These are phyloP conservation scores for Rhipidura dahli DNA, from an alignment of 2,113 vertebrate species.

Conservation along the genomic window DNA sequence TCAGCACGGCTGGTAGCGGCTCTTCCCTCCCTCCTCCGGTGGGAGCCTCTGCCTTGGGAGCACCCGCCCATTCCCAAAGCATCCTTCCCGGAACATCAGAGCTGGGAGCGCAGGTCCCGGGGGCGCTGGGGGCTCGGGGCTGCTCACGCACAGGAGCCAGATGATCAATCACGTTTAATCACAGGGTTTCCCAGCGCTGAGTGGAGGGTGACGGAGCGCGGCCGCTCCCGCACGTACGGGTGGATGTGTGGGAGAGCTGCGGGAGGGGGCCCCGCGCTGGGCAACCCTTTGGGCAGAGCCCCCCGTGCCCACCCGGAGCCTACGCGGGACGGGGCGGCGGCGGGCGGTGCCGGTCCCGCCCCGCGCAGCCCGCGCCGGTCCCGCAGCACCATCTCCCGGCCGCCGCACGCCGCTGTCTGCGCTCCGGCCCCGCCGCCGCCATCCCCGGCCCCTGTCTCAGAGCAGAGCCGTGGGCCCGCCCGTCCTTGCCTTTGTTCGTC, in stretches of 20 bases:
- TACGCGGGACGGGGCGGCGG: neutral
- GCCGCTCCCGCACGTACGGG: neutral
- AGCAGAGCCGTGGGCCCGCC: neutral
- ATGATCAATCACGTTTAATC: neutral
- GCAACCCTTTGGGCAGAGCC: neutral
- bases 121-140: neutral
- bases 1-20: too few species aligned
- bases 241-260: neutral
- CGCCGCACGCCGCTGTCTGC: neutral
- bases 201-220: neutral
- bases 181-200: neutral
- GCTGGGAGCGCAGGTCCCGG: neutral
- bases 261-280: neutral
- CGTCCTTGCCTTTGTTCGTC: neutral
- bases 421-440: neutral
- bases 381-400: conserved; percentile 39
- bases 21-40: neutral
- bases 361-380: neutral
- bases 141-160: neutral
- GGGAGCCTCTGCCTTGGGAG: neutral
- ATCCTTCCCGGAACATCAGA: neutral
- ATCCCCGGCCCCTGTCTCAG: neutral
- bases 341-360: neutral
- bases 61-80: neutral
- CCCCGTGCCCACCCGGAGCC: neutral